Evolutionary conservation across 2,888 invertebrate genomes (phyloP), one percentile per base, ranked within the genome.

Genomic region (Endomychus coccineus): DNA sequence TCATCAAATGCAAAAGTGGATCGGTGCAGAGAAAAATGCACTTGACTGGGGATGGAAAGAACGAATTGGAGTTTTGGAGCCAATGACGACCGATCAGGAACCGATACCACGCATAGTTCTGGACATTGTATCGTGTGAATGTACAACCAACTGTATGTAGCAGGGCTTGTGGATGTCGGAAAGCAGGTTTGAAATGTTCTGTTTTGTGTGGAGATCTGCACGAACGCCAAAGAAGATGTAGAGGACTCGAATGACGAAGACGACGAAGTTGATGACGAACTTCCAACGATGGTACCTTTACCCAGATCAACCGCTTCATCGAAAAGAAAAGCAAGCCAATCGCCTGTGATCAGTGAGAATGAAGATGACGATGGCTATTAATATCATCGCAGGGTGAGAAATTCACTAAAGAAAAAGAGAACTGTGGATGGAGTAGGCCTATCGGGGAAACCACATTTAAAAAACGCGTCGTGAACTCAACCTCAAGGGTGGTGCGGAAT

Each of bases 41-140:
- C 34, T 34, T n/a, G 4, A 39, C 2, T 45, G 44, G 42, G 48
- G 39, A 11, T 48, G 48, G 45, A 39, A 35, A 42, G 11, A 39
- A 40, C 34, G 24, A 7, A n/a, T 12, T 19, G 28, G 34, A 6
- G 42, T 30, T n/a, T 24, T 43, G 16, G 36, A 39, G 29, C 40
- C 39, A 13, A 13, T 44, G 3, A 17, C 34, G 2, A 44, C 28
- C 17, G 37, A 22, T 7, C 23, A 16, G 12, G 34, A 33, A 10
- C 41, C 41, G 7, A 15, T 32, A 7, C 22, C 39, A 32, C 33
- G 16, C 17, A 30, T 30, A 4, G 13, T 43, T 10, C 17, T 41
- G 11, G 24, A 27, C 12, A 27, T 38, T 16, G 38, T 43, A 4
- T 24, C 16, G 4, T 39, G 41, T 12, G 16, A 16, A 6, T 40